A percentile compares a stretch with the other conserved stretches of the same genome.
Conservation (phyloP, 2,888 invertebrate species). For the Quadroppia sp. region DNA sequence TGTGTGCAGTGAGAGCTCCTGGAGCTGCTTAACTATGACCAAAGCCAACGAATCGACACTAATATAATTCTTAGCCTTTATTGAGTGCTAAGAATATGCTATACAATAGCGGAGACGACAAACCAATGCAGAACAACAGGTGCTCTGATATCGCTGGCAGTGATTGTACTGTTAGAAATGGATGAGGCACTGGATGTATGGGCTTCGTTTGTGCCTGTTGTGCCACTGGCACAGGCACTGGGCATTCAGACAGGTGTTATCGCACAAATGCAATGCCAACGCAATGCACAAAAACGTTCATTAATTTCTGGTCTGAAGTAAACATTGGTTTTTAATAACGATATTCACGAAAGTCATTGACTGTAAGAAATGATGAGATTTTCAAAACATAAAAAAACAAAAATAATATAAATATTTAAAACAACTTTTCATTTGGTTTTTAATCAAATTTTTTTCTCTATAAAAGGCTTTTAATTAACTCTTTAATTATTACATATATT, state of each 20-base stretch:
- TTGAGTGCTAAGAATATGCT: neutral
- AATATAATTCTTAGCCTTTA: neutral
- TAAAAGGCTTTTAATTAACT: neutral
- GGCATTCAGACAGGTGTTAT: slow-evolving; percentile 17
- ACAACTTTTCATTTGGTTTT: neutral
- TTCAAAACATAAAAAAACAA: too few species aligned
- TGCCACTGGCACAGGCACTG: neutral
- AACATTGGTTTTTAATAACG: neutral
- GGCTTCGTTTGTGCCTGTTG: neutral
- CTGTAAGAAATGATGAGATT: neutral
- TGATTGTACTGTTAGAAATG: neutral
- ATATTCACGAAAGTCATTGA: slow-evolving; percentile 9
- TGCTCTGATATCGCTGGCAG: slow-evolving; percentile 4
- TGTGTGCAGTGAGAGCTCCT: neutral
- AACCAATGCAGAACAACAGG: slow-evolving; percentile 4
- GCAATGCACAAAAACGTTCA: neutral
- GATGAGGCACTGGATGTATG: slow-evolving; percentile 11
- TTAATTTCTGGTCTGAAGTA: neutral
- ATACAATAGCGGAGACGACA: slow-evolving; percentile 11
- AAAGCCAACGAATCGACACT: neutral
- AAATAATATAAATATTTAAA: neutral
- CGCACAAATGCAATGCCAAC: neutral
- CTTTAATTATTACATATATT: neutral
- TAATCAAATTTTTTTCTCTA: neutral
- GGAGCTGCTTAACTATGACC: neutral